Conservation (phyloP, 2,113 vertebrate species). For the Bettongia penicillata region DNA sequence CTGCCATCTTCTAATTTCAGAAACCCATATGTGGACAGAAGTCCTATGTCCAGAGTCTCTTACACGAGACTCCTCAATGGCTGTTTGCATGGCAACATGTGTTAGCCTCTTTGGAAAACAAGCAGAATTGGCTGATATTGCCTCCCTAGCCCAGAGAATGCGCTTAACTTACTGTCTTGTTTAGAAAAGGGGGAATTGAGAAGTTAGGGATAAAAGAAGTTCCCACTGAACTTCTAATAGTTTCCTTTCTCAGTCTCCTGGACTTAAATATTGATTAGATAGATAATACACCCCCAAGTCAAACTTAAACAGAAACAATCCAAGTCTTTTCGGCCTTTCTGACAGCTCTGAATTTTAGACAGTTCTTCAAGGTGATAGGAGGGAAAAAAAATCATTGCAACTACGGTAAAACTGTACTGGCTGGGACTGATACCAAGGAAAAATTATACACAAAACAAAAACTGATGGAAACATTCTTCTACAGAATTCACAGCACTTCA, state of each 20-base stretch:
- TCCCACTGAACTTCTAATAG: not conserved
- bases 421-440: not conserved
- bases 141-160: conserved; percentile 17
- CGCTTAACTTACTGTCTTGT: conserved; percentile 11
- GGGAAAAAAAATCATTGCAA: not conserved
- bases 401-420: not conserved
- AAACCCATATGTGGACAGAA: too few relatives aligned
- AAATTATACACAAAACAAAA: not conserved
- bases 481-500: not conserved
- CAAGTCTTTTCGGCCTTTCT: not conserved
- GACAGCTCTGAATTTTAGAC: not conserved
- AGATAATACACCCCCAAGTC: not conserved
- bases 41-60: not conserved
- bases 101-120: not conserved
- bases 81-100: not conserved
- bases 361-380: not conserved
- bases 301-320: not conserved
- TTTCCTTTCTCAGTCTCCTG: not conserved
- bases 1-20: not conserved
- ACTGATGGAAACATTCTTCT: not conserved
- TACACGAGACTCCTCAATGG: not conserved
- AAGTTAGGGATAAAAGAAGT: not conserved
- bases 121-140: not conserved
- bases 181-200: not conserved
- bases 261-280: not conserved